A percentile compares a stretch with the other conserved stretches of the same genome.
These are phyloP conservation scores for Oreochromis niloticus DNA, from an alignment of 2,113 vertebrate species.

Conservation along the genomic window DNA sequence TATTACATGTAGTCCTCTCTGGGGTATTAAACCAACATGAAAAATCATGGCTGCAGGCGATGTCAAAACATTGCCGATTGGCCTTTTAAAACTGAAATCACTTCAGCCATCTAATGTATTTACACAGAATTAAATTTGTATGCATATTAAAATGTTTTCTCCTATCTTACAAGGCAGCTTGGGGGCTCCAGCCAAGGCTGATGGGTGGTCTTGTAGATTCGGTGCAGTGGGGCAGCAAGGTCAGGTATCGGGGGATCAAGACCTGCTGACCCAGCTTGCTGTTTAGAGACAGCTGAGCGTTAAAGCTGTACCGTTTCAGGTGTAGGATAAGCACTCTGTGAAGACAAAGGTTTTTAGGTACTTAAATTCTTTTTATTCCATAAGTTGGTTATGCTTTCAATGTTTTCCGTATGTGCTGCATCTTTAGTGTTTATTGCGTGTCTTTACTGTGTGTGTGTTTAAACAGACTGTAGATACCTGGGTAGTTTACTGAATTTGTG, in stretches of 20 bases:
- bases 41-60: neutral
- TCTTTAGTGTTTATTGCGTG: rapidly evolving
- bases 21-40: neutral
- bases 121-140: neutral
- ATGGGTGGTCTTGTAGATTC: slow-evolving; percentile 85
- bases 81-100: neutral
- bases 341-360: neutral
- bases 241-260: slow-evolving; percentile 90
- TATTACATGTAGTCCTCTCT: neutral
- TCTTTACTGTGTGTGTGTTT: neutral
- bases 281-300: slow-evolving; percentile 90
- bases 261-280: slow-evolving; percentile 97
- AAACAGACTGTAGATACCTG: slow-evolving; percentile 70
- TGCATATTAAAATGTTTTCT: neutral
- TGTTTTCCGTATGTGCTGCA: neutral
- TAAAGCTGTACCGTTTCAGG: slow-evolving; percentile 96
- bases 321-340: slow-evolving; percentile 93
- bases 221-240: slow-evolving; percentile 87
- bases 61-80: neutral
- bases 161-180: slow-evolving; percentile 76
- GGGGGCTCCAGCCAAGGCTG: slow-evolving; percentile 80
- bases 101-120: neutral
- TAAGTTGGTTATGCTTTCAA: neutral
- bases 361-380: neutral
- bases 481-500: slow-evolving; percentile 97